Base-by-base conservation (phyloP, 2,113 vertebrate species). In the Paralichthys olivaceus region DNA sequence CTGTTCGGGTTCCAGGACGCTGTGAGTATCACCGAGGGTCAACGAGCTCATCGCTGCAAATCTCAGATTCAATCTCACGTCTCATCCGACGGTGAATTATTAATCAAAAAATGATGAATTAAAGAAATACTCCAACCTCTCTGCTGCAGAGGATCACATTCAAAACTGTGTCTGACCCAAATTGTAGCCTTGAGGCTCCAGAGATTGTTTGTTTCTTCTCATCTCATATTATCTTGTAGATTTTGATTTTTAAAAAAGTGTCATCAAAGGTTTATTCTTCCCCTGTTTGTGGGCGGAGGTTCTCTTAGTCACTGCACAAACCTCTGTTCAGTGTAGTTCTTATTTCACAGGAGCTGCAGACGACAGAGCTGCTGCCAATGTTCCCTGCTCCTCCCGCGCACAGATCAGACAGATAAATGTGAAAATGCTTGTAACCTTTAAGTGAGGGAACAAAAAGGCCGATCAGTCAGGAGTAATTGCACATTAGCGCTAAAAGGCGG, bases 1-100 rank as follows among this genome's bases (percentile, higher is more conserved):
- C 95, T 99, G 57, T 99, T 99, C 20, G 92, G 97, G 74, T 98
- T 99, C 85, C 98, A 99, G 84, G 98, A 99, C 65, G 98, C 97
- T 51, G 98, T 99, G 85, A 96, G 97, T 96, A 28, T 23, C 12
- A 13, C 25, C 25, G 45, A 19, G 45, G 15, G 45, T 49, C 45
- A 3, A 37, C 9, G 37, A 37, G 37, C 37, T 3, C 37, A 2
- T 12, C 11, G 37, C 37, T 12, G 37, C 37, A 13, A 37, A 37
- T 37, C 37, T 37, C 37, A 40, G 12, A 40, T 40, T 40, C 0
- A 40, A 40, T 13, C 37, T 40, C 37, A 40, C 37, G 11, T 13
- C 37, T 40, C 12, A 13, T 11, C 37, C 37, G 9, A 40, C 37
- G 37, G 11, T 40, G 37, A 40, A 40, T 40, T 40, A 40, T 40